A percentile compares a stretch with the other conserved stretches of the same genome.
phyloP scores from a whole-genome alignment of 1,140 invertebrate genomes.

The Zaprionus tsacasi region DNA sequence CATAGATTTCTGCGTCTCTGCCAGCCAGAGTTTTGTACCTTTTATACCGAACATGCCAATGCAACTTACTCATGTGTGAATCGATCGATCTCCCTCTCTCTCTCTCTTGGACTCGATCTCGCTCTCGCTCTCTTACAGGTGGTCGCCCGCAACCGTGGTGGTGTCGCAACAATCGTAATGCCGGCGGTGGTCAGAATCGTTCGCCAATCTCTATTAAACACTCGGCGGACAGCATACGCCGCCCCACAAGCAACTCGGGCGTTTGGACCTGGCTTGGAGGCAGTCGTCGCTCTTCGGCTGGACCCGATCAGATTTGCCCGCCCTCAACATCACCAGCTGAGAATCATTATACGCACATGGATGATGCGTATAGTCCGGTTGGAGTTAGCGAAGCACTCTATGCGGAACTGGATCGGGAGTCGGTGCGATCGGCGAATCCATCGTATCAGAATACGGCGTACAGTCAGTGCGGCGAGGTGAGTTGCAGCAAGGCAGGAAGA shows the following conservation, averaged over 20 bases:
- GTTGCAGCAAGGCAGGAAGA: not conserved
- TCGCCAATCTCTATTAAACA: slow-evolving; percentile 82
- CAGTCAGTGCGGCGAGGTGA: slow-evolving; percentile 86
- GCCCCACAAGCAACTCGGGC: slow-evolving; percentile 86
- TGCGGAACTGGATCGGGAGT: slow-evolving; percentile 87
- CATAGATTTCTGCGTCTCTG: slow-evolving; percentile 58
- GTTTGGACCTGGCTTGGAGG: slow-evolving; percentile 89
- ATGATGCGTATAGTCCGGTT: slow-evolving; percentile 86
- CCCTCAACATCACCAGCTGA: slow-evolving; percentile 85
- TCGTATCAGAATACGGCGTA: slow-evolving; percentile 90
- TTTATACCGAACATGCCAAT: slow-evolving; percentile 29
- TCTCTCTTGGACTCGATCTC: slow-evolving; percentile 1
- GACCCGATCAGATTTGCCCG: slow-evolving; percentile 84
- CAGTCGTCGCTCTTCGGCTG: slow-evolving; percentile 85
- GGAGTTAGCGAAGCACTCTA: slow-evolving; percentile 87
- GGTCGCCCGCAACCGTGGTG: slow-evolving; percentile 83
- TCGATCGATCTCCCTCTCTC: not conserved
- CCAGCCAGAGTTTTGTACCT: not conserved
- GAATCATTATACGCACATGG: slow-evolving; percentile 90
- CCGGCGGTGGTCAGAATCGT: slow-evolving; percentile 69
- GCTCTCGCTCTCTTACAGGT: slow-evolving; percentile 52
- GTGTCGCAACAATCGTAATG: slow-evolving; percentile 83
- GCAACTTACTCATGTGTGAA: slow-evolving; percentile 34
- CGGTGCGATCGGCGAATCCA: slow-evolving; percentile 85
- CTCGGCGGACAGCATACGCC: slow-evolving; percentile 84